Conservation (phyloP, 2,797 vertebrate species). For the Hyperoplus lanceolatus region DNA sequence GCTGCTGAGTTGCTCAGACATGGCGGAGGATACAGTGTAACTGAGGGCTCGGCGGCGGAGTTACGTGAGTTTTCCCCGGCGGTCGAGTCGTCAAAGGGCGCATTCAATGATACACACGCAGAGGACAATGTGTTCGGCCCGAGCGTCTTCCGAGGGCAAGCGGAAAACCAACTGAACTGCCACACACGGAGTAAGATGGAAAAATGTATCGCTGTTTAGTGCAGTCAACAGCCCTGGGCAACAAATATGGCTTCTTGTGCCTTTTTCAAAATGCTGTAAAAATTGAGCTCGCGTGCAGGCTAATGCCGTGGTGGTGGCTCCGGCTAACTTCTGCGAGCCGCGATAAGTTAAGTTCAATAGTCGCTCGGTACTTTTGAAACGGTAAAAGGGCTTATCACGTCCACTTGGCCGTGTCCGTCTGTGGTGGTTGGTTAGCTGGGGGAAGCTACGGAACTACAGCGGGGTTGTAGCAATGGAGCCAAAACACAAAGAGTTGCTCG, state of each 20-base stretch:
- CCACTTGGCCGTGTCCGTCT: slow-evolving; percentile 63
- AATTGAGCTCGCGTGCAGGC: slow-evolving; percentile 79
- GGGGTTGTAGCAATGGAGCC: slow-evolving; percentile 90
- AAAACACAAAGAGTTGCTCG: slow-evolving; percentile 96
- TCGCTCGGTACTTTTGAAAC: slow-evolving; percentile 80
- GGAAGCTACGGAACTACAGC: slow-evolving; percentile 85
- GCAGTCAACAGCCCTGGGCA: slow-evolving; percentile 89
- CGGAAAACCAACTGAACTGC: slow-evolving; percentile 70
- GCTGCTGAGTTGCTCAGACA: slow-evolving; percentile 90
- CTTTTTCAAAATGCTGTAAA: slow-evolving; percentile 84
- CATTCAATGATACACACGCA: slow-evolving; percentile 66
- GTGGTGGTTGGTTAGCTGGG: slow-evolving; percentile 74
- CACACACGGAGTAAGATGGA: slow-evolving; percentile 80
- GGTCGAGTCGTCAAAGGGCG: slow-evolving; percentile 61
- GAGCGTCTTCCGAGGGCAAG: slow-evolving; percentile 56
- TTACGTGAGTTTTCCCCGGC: slow-evolving; percentile 83
- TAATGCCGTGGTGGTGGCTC: slow-evolving; percentile 79
- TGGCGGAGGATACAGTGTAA: slow-evolving; percentile 89
- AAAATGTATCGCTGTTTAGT: slow-evolving; percentile 87
- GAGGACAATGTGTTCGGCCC: slow-evolving; percentile 64
- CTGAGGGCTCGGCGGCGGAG: slow-evolving; percentile 78
- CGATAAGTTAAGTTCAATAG: slow-evolving; percentile 75
- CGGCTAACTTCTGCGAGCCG: slow-evolving; percentile 84
- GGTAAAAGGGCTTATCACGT: slow-evolving; percentile 63
- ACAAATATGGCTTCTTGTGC: slow-evolving; percentile 91